Conservation (phyloP, 2,888 invertebrate genomes). For the Lomographa bimaculata region DNA sequence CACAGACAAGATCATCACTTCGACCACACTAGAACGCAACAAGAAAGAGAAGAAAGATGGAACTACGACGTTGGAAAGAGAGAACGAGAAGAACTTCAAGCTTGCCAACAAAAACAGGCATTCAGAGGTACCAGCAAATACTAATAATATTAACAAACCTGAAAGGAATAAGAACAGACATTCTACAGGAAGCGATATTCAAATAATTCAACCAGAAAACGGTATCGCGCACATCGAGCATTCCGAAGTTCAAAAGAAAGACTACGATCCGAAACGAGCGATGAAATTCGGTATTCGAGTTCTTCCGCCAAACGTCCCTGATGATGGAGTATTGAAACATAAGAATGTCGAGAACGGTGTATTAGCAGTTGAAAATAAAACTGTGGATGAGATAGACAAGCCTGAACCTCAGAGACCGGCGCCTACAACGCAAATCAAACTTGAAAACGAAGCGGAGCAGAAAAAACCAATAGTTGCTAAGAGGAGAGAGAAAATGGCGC, state of each 20-base stretch:
- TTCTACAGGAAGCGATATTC: conserved; percentile 66
- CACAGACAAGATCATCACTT: conserved; percentile 73
- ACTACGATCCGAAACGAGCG: conserved; percentile 81
- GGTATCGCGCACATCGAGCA: conserved; percentile 69
- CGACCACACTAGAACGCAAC: conserved; percentile 72
- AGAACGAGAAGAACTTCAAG: conserved; percentile 76
- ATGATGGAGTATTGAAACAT: conserved; percentile 76
- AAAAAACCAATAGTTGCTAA: conserved; percentile 82
- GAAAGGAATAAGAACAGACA: conserved; percentile 68
- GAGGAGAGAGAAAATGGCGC: conserved; percentile 75
- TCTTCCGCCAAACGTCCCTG: conserved; percentile 82
- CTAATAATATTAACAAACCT: conserved; percentile 54
- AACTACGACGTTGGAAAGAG: conserved; percentile 72
- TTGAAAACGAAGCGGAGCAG: conserved; percentile 74
- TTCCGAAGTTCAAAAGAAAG: conserved; percentile 80
- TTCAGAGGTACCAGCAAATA: conserved; percentile 53
- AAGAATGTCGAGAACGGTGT: conserved; percentile 71
- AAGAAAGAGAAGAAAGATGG: conserved; percentile 74
- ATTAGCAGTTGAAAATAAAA: conserved; percentile 59
- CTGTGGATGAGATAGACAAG: conserved; percentile 70
- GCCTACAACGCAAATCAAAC: conserved; percentile 70
- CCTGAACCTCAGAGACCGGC: conserved; percentile 62
- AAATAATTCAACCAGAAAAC: conserved; percentile 71
- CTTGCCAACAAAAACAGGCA: conserved; percentile 63
- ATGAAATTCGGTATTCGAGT: conserved; percentile 89